A percentile compares a stretch with the other conserved stretches of the same genome.
phyloP scores from a whole-genome alignment of 2,888 invertebrate species.

The Harmothoe impar region DNA sequence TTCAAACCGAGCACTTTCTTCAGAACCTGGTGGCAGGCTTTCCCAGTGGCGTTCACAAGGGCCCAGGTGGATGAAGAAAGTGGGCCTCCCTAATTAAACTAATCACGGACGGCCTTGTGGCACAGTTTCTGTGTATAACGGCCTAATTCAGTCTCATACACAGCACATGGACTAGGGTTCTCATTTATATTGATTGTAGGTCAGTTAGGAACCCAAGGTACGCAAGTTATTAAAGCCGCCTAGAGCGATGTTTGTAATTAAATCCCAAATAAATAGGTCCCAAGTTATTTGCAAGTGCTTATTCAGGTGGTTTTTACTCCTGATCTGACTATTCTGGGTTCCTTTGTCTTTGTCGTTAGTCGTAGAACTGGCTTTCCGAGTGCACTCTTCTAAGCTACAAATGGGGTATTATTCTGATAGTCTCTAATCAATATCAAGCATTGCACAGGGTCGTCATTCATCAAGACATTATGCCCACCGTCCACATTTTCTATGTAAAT shows the following conservation, averaged over 20 bases:
- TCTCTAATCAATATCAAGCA: background rate
- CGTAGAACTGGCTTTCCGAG: background rate
- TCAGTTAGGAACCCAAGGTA: too few relatives aligned
- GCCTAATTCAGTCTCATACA: background rate
- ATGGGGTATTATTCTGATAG: too few relatives aligned
- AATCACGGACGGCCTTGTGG: background rate
- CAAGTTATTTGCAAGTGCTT: conserved; percentile 3
- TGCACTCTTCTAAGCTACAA: too few relatives aligned
- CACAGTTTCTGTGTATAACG: background rate
- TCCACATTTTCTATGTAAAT: too few relatives aligned
- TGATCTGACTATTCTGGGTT: background rate
- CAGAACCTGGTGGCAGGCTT: background rate
- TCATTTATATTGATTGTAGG: too few relatives aligned
- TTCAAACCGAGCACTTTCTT: background rate
- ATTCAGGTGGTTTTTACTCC: background rate
- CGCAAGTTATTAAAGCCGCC: background rate
- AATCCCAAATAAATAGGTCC: background rate
- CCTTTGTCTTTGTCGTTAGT: background rate
- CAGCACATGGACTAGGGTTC: background rate
- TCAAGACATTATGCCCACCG: too few relatives aligned
- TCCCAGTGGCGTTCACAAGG: background rate
- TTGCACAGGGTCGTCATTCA: too few relatives aligned
- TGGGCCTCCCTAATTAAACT: background rate
- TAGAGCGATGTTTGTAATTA: background rate
- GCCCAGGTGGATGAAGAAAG: background rate